Conservation (phyloP, 2,113 vertebrate species). For the Eudyptes chrysolophus region DNA sequence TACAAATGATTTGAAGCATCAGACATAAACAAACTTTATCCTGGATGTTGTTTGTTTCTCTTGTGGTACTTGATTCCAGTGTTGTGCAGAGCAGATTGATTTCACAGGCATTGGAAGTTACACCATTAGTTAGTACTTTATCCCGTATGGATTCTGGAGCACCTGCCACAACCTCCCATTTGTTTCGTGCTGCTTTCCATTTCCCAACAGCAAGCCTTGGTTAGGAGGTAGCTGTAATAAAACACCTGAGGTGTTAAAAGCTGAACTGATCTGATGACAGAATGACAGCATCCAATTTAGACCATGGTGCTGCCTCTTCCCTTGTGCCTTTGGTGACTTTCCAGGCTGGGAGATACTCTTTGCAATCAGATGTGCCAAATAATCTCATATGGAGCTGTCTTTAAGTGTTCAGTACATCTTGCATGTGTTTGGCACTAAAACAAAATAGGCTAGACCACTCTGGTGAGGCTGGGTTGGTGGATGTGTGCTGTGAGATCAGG, state of each 20-base stretch:
- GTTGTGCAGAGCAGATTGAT: background rate
- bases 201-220: background rate
- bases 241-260: slow-evolving; percentile 8
- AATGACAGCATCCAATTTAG: background rate
- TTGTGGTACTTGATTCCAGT: background rate
- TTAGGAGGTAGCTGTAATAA: background rate
- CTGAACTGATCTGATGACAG: background rate
- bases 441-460: background rate
- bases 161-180: background rate
- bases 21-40: background rate
- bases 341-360: background rate
- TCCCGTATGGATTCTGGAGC: background rate
- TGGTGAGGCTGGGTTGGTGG: background rate
- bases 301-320: background rate
- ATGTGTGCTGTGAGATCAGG: background rate
- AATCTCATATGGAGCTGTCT: background rate
- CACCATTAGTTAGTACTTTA: background rate
- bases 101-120: background rate
- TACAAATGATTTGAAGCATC: background rate
- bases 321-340: background rate
- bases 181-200: background rate
- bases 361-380: background rate
- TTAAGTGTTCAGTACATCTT: background rate
- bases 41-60: background rate
- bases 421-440: background rate